A percentile compares a stretch with the other conserved stretches of the same genome.
Evolutionary conservation across 92 coral and sea anemone genomes (phyloP).

Genomic region (Parazoanthus swiftii): DNA sequence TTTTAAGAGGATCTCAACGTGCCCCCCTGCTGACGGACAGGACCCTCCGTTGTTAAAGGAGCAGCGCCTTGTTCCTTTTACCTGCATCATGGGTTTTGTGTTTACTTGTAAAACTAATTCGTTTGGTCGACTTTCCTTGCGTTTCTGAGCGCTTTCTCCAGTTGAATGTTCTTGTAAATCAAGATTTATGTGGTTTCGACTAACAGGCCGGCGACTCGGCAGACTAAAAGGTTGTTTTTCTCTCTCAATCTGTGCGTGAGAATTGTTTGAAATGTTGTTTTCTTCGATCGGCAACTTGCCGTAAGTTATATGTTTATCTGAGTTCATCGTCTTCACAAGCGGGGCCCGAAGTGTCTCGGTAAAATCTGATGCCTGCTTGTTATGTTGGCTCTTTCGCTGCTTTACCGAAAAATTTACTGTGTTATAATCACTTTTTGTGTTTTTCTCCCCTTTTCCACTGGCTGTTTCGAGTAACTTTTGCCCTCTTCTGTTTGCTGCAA

Average conservation of each 20-base stretch:
- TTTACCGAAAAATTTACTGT: background rate
- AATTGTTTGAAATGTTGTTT: background rate
- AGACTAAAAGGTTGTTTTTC: background rate
- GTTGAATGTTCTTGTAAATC: background rate
- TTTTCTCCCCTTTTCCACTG: background rate
- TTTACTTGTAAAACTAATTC: background rate
- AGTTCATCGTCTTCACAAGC: background rate
- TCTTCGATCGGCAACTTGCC: background rate
- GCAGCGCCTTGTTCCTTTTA: background rate
- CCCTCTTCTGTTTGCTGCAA: background rate
- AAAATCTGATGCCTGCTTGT: background rate
- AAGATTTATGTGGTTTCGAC: slow-evolving; percentile 1
- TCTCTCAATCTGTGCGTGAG: background rate
- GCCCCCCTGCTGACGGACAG: background rate
- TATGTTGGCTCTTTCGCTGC: background rate
- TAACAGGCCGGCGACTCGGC: background rate
- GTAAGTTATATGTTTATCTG: background rate
- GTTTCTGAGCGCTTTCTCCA: background rate
- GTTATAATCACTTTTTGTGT: background rate
- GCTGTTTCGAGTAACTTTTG: background rate
- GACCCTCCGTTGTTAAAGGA: background rate
- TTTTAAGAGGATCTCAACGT: slow-evolving; percentile 64
- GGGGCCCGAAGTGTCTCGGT: background rate
- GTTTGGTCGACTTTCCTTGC: background rate
- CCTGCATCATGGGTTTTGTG: background rate